These are phyloP conservation scores for Tenualosa ilisha DNA, from an alignment of 2,797 vertebrate genomes.

Conservation along the genomic window DNA sequence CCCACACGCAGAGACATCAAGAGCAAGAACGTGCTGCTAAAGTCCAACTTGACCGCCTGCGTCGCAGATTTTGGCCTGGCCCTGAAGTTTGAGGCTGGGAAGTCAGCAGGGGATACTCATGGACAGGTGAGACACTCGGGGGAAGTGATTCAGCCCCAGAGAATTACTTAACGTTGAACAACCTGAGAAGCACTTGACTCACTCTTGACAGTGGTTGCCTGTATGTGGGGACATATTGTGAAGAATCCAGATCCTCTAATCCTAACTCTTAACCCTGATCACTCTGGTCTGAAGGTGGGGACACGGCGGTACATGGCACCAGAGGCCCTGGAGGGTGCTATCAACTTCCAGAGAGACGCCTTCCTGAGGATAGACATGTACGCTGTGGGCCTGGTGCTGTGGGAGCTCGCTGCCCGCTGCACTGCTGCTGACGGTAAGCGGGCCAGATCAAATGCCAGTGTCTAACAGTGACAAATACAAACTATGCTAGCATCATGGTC, in stretches of 20 bases:
- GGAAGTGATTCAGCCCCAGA: not conserved
- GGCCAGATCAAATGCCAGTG: too few relatives aligned
- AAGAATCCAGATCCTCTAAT: not conserved
- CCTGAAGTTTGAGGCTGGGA: conserved; percentile 90
- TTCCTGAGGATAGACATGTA: conserved; percentile 96
- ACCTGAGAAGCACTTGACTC: not conserved
- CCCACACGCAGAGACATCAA: conserved; percentile 86
- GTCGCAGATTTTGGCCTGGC: conserved; percentile 93
- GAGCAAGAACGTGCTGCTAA: conserved; percentile 92
- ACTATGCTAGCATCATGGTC: too few relatives aligned
- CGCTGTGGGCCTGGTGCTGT: conserved; percentile 89
- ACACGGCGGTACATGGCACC: conserved; percentile 94
- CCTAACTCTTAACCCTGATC: not conserved
- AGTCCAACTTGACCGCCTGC: conserved; percentile 88
- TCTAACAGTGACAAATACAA: too few relatives aligned
- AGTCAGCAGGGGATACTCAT: conserved; percentile 90
- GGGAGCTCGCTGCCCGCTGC: conserved; percentile 90
- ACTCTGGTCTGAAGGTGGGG: conserved; percentile 76
- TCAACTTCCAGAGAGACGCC: conserved; percentile 92
- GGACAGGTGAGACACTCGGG: conserved; percentile 80
- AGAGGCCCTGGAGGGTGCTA: conserved; percentile 91
- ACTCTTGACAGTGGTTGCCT: not conserved
- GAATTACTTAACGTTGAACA: not conserved
- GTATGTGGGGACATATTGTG: not conserved
- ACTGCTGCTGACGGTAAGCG: conserved; percentile 88